Base-by-base conservation (phyloP, 2,888 invertebrate genomes). In the Brenthis hecate region DNA sequence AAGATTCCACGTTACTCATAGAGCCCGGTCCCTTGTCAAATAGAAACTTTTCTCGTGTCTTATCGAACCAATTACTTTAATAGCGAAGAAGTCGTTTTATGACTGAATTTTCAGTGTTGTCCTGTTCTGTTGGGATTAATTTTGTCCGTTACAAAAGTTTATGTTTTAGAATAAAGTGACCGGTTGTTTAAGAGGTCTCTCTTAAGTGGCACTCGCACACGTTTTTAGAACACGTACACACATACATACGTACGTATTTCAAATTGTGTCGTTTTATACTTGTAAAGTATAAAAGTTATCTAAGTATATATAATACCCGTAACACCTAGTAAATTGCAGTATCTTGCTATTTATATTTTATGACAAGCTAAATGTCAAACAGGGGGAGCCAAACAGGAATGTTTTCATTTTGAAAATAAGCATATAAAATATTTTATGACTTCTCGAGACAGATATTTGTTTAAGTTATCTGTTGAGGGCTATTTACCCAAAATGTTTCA, bases 61-160 rank as follows among this genome's bases (percentile, higher is more conserved):
- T 89, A 87, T 88, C 81, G 85, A 89, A 89, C 89, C 91, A 89
- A 89, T 91, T 88, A 89, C 89, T 85, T 81, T 87, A 86, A 89
- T 86, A 82, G 87, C 77, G 77, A 81, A 54, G 57, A 66, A 66
- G 69, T 69, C 78, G 80, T 80, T 84, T 83, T 82, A 81, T 84
- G 77, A 82, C 77, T 81, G 76, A 78, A 79, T 61, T 69, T 73
- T 63, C 64, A 72, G 56, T 69, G 50, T 56, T 62, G 55, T 48
- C 62, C 23, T 50, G 23, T 56, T 61, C 61, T 67, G 32, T 51
- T 56, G 66, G 61, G 61, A 67, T 56, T 67, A 54, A 62, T 67
- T 67, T 51, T 61, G 54, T 60, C 51, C 16, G 28, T 57, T 50
- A 57, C 23, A 57, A 43, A 47, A 28, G 6, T 65, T 65, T 65